A percentile compares a stretch with the other conserved stretches of the same genome.
Evolutionary conservation across 2,797 vertebrate genomes (phyloP).

Genomic region (Peromyscus aztecus): DNA sequence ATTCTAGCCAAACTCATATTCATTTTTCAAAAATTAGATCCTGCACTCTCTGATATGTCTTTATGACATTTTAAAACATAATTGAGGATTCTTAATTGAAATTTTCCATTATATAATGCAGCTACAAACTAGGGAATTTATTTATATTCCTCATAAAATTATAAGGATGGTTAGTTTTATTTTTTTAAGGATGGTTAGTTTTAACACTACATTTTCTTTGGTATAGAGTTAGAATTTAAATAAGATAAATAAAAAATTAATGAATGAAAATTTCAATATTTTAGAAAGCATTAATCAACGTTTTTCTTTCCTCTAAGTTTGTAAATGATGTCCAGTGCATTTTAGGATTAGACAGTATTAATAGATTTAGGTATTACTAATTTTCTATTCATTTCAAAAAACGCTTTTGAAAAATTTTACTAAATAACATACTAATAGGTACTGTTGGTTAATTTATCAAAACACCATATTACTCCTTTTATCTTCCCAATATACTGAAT

Average conservation of each 20-base stretch:
- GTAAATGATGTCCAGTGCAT: too few relatives aligned
- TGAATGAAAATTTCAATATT: background rate
- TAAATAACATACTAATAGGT: too few relatives aligned
- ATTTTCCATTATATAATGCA: background rate
- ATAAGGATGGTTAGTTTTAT: too few relatives aligned
- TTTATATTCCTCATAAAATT: background rate
- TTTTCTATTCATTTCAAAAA: too few relatives aligned
- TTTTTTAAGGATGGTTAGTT: too few relatives aligned
- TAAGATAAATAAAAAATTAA: background rate
- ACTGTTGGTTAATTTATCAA: background rate
- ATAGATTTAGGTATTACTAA: too few relatives aligned
- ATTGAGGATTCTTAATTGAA: background rate
- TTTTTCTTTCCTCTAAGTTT: background rate
- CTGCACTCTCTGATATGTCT: background rate
- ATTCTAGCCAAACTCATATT: background rate
- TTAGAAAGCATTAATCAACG: background rate
- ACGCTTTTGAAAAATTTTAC: too few relatives aligned
- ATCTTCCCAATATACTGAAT: background rate
- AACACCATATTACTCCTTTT: background rate
- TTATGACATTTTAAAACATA: conserved; percentile 17
- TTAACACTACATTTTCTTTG: background rate
- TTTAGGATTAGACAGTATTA: too few relatives aligned
- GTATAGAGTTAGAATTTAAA: background rate
- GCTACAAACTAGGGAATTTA: background rate
- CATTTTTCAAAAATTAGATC: background rate